Conservation (phyloP, 2,113 vertebrate species). For the Coracopsis vasa region DNA sequence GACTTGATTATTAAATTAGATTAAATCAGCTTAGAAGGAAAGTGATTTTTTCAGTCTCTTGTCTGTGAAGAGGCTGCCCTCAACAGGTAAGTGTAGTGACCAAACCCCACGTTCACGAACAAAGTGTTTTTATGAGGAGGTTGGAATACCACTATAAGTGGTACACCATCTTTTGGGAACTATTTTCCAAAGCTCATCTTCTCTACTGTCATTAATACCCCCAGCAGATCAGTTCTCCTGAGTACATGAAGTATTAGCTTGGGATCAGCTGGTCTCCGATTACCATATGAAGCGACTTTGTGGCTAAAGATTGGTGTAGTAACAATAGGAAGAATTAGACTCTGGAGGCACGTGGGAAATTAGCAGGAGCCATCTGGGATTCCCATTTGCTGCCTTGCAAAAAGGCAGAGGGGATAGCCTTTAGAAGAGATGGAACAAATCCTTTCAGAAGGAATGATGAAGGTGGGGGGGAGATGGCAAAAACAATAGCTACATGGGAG, state of each 20-base stretch:
- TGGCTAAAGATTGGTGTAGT: slow-evolving; percentile 49
- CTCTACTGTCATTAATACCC: not conserved
- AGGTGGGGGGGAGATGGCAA: not conserved
- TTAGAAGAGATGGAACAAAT: not conserved
- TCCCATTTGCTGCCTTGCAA: slow-evolving; percentile 10
- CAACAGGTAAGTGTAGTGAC: not conserved
- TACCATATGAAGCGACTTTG: slow-evolving; percentile 64
- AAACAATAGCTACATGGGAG: not conserved
- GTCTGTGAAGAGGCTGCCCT: not conserved
- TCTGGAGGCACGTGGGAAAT: slow-evolving; percentile 59
- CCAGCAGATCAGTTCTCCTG: slow-evolving; percentile 22
- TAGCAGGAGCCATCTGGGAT: slow-evolving; percentile 57
- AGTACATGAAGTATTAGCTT: slow-evolving; percentile 20
- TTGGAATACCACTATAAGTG: not conserved
- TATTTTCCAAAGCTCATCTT: not conserved
- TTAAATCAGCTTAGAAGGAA: not conserved
- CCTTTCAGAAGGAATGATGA: not conserved
- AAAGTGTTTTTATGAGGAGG: not conserved
- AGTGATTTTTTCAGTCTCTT: not conserved
- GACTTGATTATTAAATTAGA: not conserved
- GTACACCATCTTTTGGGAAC: not conserved
- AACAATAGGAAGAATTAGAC: slow-evolving; percentile 55
- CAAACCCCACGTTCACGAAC: not conserved
- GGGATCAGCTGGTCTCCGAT: slow-evolving; percentile 57
- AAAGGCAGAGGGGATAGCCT: slow-evolving; percentile 10